Evolutionary conservation across 2,113 vertebrate genomes (phyloP), one percentile per base, ranked within the genome.

Genomic region (Thalassarche chlororhynchos): DNA sequence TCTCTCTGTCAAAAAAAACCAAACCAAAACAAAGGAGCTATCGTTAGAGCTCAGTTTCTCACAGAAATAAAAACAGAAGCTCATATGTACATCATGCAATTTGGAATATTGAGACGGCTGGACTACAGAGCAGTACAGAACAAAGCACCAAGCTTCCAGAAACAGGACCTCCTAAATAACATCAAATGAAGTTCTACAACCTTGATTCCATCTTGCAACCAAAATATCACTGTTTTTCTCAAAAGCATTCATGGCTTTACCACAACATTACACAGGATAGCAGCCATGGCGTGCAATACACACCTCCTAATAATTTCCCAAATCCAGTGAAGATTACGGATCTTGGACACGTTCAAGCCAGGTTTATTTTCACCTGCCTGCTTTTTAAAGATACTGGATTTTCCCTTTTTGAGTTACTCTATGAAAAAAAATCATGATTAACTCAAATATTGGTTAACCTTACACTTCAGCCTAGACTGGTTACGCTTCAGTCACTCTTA

Each of bases 1-100:
- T 99, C 99, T 98, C 99, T 99, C 99, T 99, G 98, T 95, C 10
- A 76, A 71, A 58, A 96, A 84, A 99, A 97, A 76, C 46, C 57
- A 55, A 83, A 84, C 17, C 57, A 14, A 26, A 26, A 49, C 84
- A 87, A 19, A 19, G 25, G 5, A 61, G 34, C 44, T 71, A 26
- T 4, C 24, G 20, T 77, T 49, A 89, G 71, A 55, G 28, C 14
- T 82, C 32, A n/a, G 66, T 18, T 91, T 31, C 32, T 66, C 47
- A 70, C 24, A 62, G 65, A 65, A 84, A 74, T 46, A 16, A 71
- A 62, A 65, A 13, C 10, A 24, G 47, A 62, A 31, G 6, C 54
- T 71, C 12, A 11, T 8, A 20, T 0, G 4, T 12, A 7, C 14
- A 32, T 17, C 21, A 3, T 11, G 11, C 7, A 36, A 8, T 14